Percentiles rank a stretch among this genome's conserved stretches.
Evolutionary conservation across 35 echinoderm and acorn worm species (phyloP).

Genomic region (Ophioderma brevispina): DNA sequence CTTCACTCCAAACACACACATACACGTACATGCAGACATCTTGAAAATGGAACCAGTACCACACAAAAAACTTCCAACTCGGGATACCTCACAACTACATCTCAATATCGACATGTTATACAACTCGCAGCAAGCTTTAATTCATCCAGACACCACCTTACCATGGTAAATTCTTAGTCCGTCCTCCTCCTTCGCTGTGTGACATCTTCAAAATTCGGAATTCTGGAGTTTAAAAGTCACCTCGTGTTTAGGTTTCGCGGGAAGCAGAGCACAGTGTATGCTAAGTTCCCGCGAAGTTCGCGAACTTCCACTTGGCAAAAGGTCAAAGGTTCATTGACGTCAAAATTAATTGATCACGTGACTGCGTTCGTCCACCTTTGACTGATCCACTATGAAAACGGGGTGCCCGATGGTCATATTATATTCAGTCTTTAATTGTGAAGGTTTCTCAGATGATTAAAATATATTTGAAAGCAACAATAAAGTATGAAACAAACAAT

Average conservation of each 20-base stretch:
- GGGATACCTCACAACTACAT: neutral
- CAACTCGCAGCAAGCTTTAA: neutral
- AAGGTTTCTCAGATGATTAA: too few relatives aligned
- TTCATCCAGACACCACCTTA: neutral
- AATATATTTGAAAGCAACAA: too few relatives aligned
- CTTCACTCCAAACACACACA: neutral
- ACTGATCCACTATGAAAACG: neutral
- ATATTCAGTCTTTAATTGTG: too few relatives aligned
- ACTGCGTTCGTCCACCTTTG: neutral
- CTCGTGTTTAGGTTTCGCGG: neutral
- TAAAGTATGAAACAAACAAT: too few relatives aligned
- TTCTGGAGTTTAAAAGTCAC: neutral
- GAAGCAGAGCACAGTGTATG: neutral
- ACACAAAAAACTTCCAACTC: neutral
- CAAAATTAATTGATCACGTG: neutral
- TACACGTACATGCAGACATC: constrained; percentile 4
- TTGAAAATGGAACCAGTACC: neutral
- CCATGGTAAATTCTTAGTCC: neutral
- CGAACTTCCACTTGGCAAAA: neutral
- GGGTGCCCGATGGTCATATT: neutral
- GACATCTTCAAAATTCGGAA: neutral
- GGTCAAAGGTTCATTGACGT: neutral
- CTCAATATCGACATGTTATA: neutral
- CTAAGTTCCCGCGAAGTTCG: constrained; percentile 5
- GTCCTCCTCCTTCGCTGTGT: neutral